Evolutionary conservation across 2,797 vertebrate genomes (phyloP).

Genomic region (Micromesistius poutassou): DNA sequence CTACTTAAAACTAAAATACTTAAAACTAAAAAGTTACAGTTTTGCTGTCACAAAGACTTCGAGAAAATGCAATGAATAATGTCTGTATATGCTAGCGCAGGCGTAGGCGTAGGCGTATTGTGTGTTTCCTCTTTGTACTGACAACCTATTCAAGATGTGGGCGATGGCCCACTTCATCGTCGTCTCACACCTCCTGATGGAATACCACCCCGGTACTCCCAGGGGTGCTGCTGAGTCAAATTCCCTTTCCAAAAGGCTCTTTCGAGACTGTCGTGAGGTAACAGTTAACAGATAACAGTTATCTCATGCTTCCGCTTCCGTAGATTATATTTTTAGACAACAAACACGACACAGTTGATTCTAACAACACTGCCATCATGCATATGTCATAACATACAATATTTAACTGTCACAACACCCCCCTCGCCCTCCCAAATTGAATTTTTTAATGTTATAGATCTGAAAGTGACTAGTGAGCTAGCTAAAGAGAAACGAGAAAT

Average conservation of each 20-base stretch:
- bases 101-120: not conserved
- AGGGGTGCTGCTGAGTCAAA: too few relatives aligned
- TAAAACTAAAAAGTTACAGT: not conserved
- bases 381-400: not conserved
- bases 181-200: too few relatives aligned
- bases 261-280: too few relatives aligned
- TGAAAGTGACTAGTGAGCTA: not conserved
- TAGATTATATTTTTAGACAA: not conserved
- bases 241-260: too few relatives aligned
- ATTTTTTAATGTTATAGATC: too few relatives aligned
- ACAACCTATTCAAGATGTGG: not conserved
- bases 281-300: not conserved
- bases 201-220: too few relatives aligned
- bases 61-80: not conserved
- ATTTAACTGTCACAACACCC: too few relatives aligned
- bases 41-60: not conserved
- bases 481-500: not conserved
- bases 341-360: not conserved
- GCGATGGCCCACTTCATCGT: not conserved
- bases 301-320: not conserved
- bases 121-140: not conserved
- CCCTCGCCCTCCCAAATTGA: too few relatives aligned
- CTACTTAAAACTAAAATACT: not conserved
- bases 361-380: not conserved
- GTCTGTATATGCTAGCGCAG: not conserved